Percentiles rank a stretch among this genome's conserved stretches.
These are phyloP conservation scores for Oplegnathus fasciatus DNA, from an alignment of 2,113 vertebrate genomes.

Conservation along the genomic window DNA sequence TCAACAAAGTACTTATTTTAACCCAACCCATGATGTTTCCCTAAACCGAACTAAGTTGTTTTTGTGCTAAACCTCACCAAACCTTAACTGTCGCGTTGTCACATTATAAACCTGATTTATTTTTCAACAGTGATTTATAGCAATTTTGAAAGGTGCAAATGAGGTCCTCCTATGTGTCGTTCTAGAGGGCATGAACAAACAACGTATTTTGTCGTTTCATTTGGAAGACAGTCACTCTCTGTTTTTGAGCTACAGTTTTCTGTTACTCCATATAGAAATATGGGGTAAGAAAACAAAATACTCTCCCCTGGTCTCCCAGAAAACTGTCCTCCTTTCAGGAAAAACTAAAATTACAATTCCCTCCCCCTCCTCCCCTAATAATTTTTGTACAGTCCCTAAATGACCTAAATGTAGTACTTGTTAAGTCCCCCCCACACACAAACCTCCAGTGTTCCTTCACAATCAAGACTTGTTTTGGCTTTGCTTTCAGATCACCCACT, in stretches of 20 bases:
- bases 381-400: background rate
- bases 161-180: too few relatives aligned
- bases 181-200: too few relatives aligned
- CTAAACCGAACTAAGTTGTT: background rate
- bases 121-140: background rate
- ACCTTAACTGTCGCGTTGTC: background rate
- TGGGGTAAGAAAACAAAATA: background rate
- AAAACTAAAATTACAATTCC: background rate
- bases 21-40: background rate
- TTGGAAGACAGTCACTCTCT: background rate
- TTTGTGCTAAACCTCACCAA: background rate
- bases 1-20: background rate
- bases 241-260: too few relatives aligned
- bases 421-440: background rate
- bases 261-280: too few relatives aligned
- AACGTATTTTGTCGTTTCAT: background rate
- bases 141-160: background rate
- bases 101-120: background rate
- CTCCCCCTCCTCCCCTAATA: background rate
- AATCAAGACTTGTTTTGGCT: background rate
- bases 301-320: background rate
- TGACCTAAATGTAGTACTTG: background rate
- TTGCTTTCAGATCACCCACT: constrained; percentile 4
- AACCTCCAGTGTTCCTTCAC: background rate
- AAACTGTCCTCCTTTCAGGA: too few relatives aligned